These are phyloP conservation scores for Melieria crassipennis DNA, from an alignment of 2,888 invertebrate species.

Conservation along the genomic window DNA sequence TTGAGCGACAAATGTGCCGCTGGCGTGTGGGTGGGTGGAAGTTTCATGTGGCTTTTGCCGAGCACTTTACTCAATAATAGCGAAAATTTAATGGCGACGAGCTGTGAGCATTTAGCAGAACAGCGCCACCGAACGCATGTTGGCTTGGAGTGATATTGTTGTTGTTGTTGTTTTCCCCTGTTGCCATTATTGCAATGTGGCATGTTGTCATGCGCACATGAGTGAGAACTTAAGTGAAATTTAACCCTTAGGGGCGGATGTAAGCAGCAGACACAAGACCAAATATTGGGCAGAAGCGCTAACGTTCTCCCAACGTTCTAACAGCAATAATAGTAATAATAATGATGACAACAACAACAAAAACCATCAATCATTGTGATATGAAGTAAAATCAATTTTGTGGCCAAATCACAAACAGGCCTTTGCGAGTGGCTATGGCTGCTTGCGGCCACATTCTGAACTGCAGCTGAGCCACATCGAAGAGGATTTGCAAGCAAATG, in stretches of 20 bases:
- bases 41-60: no score
- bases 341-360: slow-evolving; percentile 30
- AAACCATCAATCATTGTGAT: slow-evolving; percentile 35
- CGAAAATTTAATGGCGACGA: slow-evolving; percentile 15
- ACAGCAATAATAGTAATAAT: slow-evolving; percentile 16
- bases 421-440: not conserved
- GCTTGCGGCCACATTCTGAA: no score
- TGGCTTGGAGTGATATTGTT: slow-evolving; percentile 20
- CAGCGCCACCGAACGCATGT: not conserved
- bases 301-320: no score
- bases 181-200: slow-evolving; percentile 20
- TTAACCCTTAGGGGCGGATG: not conserved
- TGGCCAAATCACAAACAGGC: slow-evolving; percentile 29
- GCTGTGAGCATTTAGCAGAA: not conserved
- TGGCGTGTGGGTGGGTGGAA: no score
- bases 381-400: slow-evolving; percentile 31
- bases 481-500: no score
- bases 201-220: not conserved
- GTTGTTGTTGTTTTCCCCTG: slow-evolving; percentile 43
- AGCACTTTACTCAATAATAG: slow-evolving; percentile 20
- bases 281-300: no score
- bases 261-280: not conserved
- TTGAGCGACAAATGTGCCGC: no score
- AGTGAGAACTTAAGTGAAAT: not conserved
- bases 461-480: no score